Percentiles rank a stretch among this genome's conserved stretches.
Evolutionary conservation across 2,797 vertebrate species (phyloP).

Genomic region (Pachyuromys duprasi): DNA sequence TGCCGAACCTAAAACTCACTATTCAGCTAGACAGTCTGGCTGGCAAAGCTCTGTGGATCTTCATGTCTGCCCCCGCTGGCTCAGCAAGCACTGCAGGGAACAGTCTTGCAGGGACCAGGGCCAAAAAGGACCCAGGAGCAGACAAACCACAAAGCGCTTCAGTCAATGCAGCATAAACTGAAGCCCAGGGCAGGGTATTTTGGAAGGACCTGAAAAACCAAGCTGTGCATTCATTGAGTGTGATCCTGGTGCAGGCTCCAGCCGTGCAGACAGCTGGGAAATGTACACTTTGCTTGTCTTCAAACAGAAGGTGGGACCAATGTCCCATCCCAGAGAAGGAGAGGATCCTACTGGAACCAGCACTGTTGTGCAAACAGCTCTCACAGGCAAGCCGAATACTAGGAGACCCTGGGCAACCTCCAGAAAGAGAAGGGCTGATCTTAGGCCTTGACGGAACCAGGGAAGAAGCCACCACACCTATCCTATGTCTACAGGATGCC

Average conservation of each 20-base stretch:
- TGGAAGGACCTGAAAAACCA: neutral
- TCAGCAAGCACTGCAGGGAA: neutral
- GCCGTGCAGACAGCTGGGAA: neutral
- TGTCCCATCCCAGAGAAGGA: neutral
- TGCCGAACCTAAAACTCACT: neutral
- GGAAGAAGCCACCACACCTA: neutral
- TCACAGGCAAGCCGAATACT: neutral
- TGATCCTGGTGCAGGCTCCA: neutral
- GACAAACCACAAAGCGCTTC: slow-evolving; percentile 28
- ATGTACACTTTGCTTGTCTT: neutral
- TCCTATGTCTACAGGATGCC: neutral
- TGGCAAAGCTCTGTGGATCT: neutral
- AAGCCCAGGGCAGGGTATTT: neutral
- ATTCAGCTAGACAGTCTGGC: neutral
- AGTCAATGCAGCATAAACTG: neutral
- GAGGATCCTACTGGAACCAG: neutral
- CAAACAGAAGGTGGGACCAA: neutral
- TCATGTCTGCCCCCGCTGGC: neutral
- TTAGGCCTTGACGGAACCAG: neutral
- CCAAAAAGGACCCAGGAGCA: neutral
- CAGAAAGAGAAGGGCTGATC: neutral
- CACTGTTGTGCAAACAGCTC: neutral
- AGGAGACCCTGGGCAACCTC: neutral
- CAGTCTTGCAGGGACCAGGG: neutral
- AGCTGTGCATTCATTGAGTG: neutral